Evolutionary conservation across 2,797 vertebrate species (phyloP).

Genomic region (Manis pentadactyla): DNA sequence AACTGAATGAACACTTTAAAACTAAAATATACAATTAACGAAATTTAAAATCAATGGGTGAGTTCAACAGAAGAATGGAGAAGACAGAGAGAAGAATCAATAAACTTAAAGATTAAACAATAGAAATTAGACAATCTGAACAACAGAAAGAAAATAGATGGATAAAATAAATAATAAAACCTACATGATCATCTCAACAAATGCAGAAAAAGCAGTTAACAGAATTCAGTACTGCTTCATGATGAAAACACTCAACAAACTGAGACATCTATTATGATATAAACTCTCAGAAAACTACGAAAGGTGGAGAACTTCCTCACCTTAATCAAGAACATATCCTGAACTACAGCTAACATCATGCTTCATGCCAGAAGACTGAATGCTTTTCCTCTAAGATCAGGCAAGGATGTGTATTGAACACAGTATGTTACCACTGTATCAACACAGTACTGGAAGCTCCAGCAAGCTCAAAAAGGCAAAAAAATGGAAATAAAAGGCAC

Average conservation of each 20-base stretch:
- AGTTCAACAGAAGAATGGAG: not conserved
- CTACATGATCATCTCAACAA: not conserved
- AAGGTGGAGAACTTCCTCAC: not conserved
- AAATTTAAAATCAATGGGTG: not conserved
- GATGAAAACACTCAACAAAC: not conserved
- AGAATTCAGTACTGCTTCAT: not conserved
- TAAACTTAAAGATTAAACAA: not conserved
- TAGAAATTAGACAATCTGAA: not conserved
- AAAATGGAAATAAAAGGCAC: not conserved
- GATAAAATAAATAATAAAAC: not conserved
- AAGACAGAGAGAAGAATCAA: not conserved
- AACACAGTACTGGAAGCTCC: not conserved
- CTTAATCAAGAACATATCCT: not conserved
- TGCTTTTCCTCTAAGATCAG: not conserved
- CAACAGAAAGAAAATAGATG: not conserved
- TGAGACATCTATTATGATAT: not conserved
- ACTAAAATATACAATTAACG: not conserved
- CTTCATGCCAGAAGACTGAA: not conserved
- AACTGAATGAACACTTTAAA: not conserved
- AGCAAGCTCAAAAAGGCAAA: not conserved
- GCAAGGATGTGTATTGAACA: not conserved
- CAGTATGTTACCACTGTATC: not conserved
- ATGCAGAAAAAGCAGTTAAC: not conserved
- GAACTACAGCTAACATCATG: not conserved
- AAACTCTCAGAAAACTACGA: not conserved